Base-by-base conservation (phyloP, 2,888 invertebrate species). In the Cerceris ruficornis region DNA sequence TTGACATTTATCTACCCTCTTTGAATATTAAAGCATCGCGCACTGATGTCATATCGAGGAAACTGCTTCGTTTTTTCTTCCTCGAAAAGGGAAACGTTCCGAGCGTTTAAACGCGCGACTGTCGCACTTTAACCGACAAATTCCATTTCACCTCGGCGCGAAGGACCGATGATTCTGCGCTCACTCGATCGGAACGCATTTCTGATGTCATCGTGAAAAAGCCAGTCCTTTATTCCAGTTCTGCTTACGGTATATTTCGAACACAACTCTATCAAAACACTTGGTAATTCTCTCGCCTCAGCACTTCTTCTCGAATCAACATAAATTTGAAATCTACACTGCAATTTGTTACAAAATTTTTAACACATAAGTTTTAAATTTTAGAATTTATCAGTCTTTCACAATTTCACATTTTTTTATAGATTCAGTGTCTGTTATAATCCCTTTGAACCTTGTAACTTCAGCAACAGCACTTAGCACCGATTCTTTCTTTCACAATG, bases 181-280 rank as follows among this genome's bases (percentile, higher is more conserved):
- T 69, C 69, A 55, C 9, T 42, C 6, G n/a, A 65, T 67, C 15
- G 46, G 11, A 62, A 59, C 46, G 14, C 15, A 58, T 7, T 59
- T 28, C 42, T 75, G 65, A 71, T 49, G 79, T 72, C 75, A 79
- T 8, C 62, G 8, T 14, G 9, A 6, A 17, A 69, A 54, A 70
- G 74, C 78, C 74, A 75, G 28, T 28, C 28, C 28, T 28, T 28
- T 28, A 28, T 28, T 28, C 39, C 43, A 14, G 6, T 60, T 14
- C 9, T 13, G 7, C 28, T 9, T 28, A 43, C 58, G 6, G 14
- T 8, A 46, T 13, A 46, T 46, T 11, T 13, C 46, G 5, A 46
- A 46, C 5, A 46, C 8, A 15, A 54, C 6, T 28, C 2, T 28
- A 28, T 28, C 28, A 28, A 28, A 28, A 28, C 28, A 2, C 28